Evolutionary conservation across 2,888 invertebrate species (phyloP).

Genomic region (Noctua janthina): DNA sequence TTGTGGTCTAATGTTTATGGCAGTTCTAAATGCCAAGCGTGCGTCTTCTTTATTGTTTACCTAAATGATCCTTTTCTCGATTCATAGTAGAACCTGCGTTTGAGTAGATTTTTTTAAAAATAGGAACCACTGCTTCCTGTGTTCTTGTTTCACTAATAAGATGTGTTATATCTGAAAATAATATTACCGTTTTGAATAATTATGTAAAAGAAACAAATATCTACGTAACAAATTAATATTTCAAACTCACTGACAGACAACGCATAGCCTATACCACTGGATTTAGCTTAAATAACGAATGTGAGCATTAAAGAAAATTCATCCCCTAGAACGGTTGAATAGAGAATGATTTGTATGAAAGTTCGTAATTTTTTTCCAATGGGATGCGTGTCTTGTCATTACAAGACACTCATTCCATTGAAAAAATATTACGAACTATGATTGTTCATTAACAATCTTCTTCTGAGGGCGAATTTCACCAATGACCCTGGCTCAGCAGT

Average conservation of each 20-base stretch:
- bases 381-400: not conserved
- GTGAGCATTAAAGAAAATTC: not conserved
- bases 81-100: not conserved
- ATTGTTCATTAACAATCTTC: not conserved
- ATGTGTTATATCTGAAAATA: conserved; percentile 54
- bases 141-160: conserved; percentile 36
- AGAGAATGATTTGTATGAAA: too few species aligned
- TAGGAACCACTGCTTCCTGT: conserved; percentile 39
- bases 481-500: not conserved
- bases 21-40: not conserved
- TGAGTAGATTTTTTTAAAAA: conserved; percentile 33
- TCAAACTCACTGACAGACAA: not conserved
- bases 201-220: not conserved
- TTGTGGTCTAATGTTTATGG: not conserved
- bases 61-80: not conserved
- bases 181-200: not conserved
- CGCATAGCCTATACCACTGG: not conserved
- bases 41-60: conserved; percentile 3
- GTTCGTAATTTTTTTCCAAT: not conserved
- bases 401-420: too few species aligned
- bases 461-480: not conserved
- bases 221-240: not conserved
- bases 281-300: not conserved
- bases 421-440: too few species aligned
- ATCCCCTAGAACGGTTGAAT: not conserved